Evolutionary conservation across 2,888 invertebrate species (phyloP), one percentile per base, ranked within the genome.

Genomic region (Mimachlamys varia): DNA sequence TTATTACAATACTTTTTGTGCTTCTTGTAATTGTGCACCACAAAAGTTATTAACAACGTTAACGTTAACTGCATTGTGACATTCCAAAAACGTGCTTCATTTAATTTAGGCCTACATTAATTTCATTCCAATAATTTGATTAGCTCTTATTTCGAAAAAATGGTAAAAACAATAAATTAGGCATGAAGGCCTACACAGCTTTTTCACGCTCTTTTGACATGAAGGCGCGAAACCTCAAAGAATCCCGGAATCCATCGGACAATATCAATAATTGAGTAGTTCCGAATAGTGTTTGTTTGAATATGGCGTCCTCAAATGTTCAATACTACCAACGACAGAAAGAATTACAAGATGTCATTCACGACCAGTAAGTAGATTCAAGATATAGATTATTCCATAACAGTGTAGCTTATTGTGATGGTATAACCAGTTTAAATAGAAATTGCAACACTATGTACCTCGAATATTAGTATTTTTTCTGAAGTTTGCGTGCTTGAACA

Each of bases 261-360:
- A 27, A 7, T 12, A 76, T 76, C 33, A 76, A 76, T 76, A 76
- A 76, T 76, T 76, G 76, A 13, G 27, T 76, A 76, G 76, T 76
- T 76, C 27, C 76, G 76, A 38, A 37, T 58, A 27, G 13, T 55
- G 22, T 90, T 93, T 94, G 93, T 94, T 94, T 93, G 93, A 93
- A 95, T 94, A 95, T 95, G 95, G 95, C 95, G 94, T 94, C 95
- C 10, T 93, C 95, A 13, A 95, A 95, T 93, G 95, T 96, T 13
- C 94, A 95, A 90, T 96, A 95, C 92, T 96, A 96, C 88, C 94
- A 95, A 92, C 94, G 93, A 89, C 95, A 96, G 89, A 95, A 95
- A 94, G 94, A 95, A 91, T 94, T 96, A 58, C 95, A 95, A 92
- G 95, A 95, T 91, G 93, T 92, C 88, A 93, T 95, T 89, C 93